phyloP scores from a whole-genome alignment of 2,113 vertebrate genomes.

The Malurus alboscapulatus region DNA sequence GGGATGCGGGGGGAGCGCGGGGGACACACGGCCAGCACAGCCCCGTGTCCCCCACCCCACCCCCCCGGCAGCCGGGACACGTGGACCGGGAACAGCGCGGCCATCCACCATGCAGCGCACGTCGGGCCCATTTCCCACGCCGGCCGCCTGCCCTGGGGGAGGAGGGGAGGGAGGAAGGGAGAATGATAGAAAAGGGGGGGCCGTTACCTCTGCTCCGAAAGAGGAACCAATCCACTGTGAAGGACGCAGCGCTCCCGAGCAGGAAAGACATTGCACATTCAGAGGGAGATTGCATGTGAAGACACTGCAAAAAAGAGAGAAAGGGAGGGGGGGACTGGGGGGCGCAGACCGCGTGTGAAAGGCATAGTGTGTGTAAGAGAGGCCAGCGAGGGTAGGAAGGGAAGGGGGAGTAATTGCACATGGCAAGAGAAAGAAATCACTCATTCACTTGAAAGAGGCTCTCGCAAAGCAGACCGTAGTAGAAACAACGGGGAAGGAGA shows the following conservation, averaged over 20 bases:
- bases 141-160: slow-evolving; percentile 55
- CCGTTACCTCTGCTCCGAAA: slow-evolving; percentile 59
- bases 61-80: not conserved
- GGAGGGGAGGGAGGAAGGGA: not conserved
- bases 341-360: not conserved
- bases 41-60: not conserved
- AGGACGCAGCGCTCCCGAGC: slow-evolving; percentile 61
- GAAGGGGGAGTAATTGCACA: not conserved
- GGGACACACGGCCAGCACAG: not conserved
- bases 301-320: not conserved
- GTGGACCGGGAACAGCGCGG: not conserved
- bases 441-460: slow-evolving; percentile 14
- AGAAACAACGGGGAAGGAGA: not conserved
- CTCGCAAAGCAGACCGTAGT: not conserved
- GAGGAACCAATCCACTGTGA: slow-evolving; percentile 75
- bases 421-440: slow-evolving; percentile 31
- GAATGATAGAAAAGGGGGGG: not conserved
- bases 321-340: not conserved
- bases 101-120: slow-evolving; percentile 72
- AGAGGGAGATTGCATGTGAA: slow-evolving; percentile 21
- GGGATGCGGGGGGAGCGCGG: not conserved
- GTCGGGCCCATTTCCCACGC: slow-evolving; percentile 79
- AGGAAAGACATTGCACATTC: slow-evolving; percentile 31
- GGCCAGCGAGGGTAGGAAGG: not conserved
- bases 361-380: slow-evolving; percentile 28